Evolutionary conservation across 1,140 invertebrate genomes (phyloP).

Genomic region (Drosophila sucinea): DNA sequence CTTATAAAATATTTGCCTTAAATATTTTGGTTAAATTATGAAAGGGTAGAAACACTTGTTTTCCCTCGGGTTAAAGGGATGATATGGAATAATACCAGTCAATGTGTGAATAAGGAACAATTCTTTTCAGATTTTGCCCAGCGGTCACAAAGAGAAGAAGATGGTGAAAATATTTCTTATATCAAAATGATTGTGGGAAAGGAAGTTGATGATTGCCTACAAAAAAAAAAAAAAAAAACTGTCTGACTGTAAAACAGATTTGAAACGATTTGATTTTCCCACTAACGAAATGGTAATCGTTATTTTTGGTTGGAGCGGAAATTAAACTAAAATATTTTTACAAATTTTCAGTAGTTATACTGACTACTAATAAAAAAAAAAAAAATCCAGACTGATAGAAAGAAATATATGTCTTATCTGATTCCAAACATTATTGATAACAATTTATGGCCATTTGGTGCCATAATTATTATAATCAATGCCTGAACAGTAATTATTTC

Average conservation of each 20-base stretch:
- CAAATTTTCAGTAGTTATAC: too few relatives aligned
- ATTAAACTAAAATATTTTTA: too few relatives aligned
- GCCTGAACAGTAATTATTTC: conserved; percentile 2
- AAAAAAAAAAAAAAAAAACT: not conserved
- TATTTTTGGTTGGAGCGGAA: too few relatives aligned
- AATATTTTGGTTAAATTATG: conserved; percentile 76
- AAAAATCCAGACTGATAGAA: too few relatives aligned
- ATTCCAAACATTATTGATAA: too few relatives aligned
- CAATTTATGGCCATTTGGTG: too few relatives aligned
- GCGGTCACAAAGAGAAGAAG: not conserved
- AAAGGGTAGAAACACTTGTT: conserved; percentile 57
- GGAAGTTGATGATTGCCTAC: not conserved
- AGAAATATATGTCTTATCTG: too few relatives aligned
- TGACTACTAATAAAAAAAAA: too few relatives aligned
- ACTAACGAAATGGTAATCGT: too few relatives aligned
- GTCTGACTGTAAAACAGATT: not conserved
- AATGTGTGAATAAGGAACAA: conserved; percentile 16
- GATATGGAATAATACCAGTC: not conserved
- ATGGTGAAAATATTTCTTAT: not conserved
- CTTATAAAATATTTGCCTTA: conserved; percentile 78
- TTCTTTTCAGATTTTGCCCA: not conserved
- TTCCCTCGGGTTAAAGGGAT: conserved; percentile 4
- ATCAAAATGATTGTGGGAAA: not conserved
- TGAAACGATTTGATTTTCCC: too few relatives aligned
- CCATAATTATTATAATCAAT: too few relatives aligned